Evolutionary conservation across 2,888 invertebrate species (phyloP).

Genomic region (Plusia festucae): DNA sequence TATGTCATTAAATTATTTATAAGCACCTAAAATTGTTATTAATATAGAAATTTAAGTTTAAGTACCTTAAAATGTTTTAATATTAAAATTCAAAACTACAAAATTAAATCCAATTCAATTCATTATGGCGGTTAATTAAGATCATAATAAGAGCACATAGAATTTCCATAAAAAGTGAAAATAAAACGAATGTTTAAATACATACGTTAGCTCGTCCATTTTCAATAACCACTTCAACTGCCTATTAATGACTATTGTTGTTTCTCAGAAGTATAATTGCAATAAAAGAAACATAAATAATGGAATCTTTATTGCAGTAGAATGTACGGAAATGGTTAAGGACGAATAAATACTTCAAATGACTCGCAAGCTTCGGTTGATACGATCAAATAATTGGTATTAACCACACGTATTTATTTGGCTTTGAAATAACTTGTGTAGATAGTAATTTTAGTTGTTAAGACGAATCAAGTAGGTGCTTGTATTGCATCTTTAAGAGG

Average conservation of each 20-base stretch:
- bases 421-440: slow-evolving; percentile 37
- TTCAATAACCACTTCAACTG: slow-evolving; percentile 15
- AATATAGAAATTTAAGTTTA: too few species aligned
- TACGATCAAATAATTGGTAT: slow-evolving; percentile 66
- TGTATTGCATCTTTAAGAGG: too few species aligned
- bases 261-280: slow-evolving; percentile 36
- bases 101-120: too few species aligned
- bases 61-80: too few species aligned
- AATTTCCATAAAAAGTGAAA: background rate
- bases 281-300: slow-evolving; percentile 48
- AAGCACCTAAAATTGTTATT: too few species aligned
- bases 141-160: background rate
- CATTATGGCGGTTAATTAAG: background rate
- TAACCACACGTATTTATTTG: slow-evolving; percentile 48
- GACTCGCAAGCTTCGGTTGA: slow-evolving; percentile 59
- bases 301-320: slow-evolving; percentile 53
- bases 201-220: background rate
- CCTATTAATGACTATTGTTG: slow-evolving; percentile 24
- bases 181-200: background rate
- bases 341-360: slow-evolving; percentile 60
- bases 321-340: slow-evolving; percentile 62
- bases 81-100: too few species aligned
- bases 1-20: too few species aligned
- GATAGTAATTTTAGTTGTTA: slow-evolving; percentile 25
- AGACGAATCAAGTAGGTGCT: too few species aligned